Base-by-base conservation (phyloP, 2,113 vertebrate species). In the Alosa alosa region DNA sequence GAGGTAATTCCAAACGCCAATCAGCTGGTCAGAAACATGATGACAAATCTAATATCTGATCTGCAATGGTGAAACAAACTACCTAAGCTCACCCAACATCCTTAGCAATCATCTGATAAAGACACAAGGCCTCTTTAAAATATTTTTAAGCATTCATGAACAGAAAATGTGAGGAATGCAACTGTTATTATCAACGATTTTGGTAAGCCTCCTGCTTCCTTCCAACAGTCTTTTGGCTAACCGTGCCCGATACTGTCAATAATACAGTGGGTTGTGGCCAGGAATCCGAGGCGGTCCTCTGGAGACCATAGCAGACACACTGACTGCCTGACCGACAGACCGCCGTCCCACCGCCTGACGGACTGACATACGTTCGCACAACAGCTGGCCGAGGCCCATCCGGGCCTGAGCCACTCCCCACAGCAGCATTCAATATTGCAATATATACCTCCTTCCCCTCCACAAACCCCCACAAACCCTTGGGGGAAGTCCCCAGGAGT, bases 271-370 rank as follows among this genome's bases (percentile, higher is more conserved):
- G 31, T 5, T 78, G 72, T 36, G 72, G 72, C 11, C 25, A 78
- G 72, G 31, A 78, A 78, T 39, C 72, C 13, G 31, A 78, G 72
- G 36, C 72, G 72, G 31, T 78, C 4, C 72, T 78, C 72, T 78
- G 72, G 72, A 78, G 72, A 78, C 31, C 72, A 18, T 4, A 15
- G 72, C 72, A 78, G 72, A 78, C 72, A 78, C 72, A 78, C 72
- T 78, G 72, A 39, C 72, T 36, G 72, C 72, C 10, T 90, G 86
- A 86, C 85, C 85, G 39, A 75, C 55, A 36, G 86, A 86, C 87
- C 15, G 68, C 0, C 72, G 52, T 11, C 49, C 11, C 8, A 55
- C 55, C 22, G 11, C 1, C 82, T 87, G 86, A 90, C 64, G 1
- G 72, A 36, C 72, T 17, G 72, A 78, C 72, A 78, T 11, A 85